Percentiles rank a stretch among this genome's conserved stretches.
phyloP scores from a whole-genome alignment of 2,888 invertebrate genomes.

The Epirrita christyi region DNA sequence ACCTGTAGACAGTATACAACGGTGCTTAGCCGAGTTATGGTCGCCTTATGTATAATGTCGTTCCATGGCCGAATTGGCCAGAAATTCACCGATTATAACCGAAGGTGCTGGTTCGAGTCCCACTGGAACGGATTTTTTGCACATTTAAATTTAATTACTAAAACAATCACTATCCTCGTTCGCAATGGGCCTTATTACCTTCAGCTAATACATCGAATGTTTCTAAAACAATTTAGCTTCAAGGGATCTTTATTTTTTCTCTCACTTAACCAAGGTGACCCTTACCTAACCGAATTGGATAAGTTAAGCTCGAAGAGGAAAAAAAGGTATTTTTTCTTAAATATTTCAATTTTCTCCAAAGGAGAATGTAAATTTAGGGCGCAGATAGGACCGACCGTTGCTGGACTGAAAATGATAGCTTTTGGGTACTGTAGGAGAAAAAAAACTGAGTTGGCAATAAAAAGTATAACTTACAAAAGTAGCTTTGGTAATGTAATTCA shows the following conservation, averaged over 20 bases:
- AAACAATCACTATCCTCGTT: background rate
- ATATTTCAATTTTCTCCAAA: slow-evolving; percentile 41
- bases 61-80: too few relatives aligned
- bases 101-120: too few relatives aligned
- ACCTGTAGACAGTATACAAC: too few relatives aligned
- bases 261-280: background rate
- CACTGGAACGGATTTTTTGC: too few relatives aligned
- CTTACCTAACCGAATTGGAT: slow-evolving; percentile 15
- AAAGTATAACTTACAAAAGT: too few relatives aligned
- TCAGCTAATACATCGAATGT: background rate
- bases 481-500: too few relatives aligned
- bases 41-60: too few relatives aligned
- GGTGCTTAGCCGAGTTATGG: too few relatives aligned
- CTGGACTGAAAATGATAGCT: slow-evolving; percentile 41
- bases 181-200: background rate
- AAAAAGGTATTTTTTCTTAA: slow-evolving; percentile 33
- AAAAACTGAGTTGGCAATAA: too few relatives aligned
- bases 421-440: slow-evolving; percentile 2
- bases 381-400: slow-evolving; percentile 29
- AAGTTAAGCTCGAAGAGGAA: slow-evolving; percentile 36
- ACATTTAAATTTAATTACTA: too few relatives aligned
- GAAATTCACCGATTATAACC: too few relatives aligned
- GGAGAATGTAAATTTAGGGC: slow-evolving; percentile 48
- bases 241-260: slow-evolving; percentile 13
- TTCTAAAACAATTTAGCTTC: slow-evolving; percentile 15